Evolutionary conservation across 2,113 vertebrate genomes (phyloP), one percentile per base, ranked within the genome.

Genomic region (Mixornis gularis): DNA sequence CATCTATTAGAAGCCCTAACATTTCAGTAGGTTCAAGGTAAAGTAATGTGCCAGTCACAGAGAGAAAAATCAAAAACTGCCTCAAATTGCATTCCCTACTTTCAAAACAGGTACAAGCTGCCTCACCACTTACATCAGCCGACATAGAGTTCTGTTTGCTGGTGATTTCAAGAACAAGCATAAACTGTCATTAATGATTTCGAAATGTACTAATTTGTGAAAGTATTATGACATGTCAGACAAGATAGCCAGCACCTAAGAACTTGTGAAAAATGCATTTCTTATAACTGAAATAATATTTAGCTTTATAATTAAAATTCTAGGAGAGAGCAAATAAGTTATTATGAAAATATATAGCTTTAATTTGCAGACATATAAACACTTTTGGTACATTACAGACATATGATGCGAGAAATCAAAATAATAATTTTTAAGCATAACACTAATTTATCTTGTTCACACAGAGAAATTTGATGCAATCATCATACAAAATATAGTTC

Each of bases 341-440:
- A 91, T 95, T 98, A 98, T 96, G 97, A 98, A 98, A 98, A 98
- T 98, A 98, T 97, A 98, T 97, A 97, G 94, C 89, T 98, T 98
- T 98, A 98, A 98, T 98, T 97, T 98, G 96, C 94, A 98, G 97
- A 98, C 97, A 98, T 98, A 98, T 95, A 98, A 98, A 98, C 97
- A 98, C 96, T 97, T 98, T 97, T 96, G 96, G 95, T 98, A 98
- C 95, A 96, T 92, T 98, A 98, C 97, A 98, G 96, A 98, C 93
- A 95, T 92, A 92, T 68, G 91, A 98, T 97, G 96, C 85, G 43
- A 92, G 93, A 96, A 97, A 95, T 94, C 82, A 97, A 96, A 95
- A 95, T 94, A 94, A 95, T 96, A 77, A 62, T 77, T 87, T 96
- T 93, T 96, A 93, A 96, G 96, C 80, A 91, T 97, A 97, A 96